A percentile compares a stretch with the other conserved stretches of the same genome.
These are phyloP conservation scores for Siniperca obscura DNA, from an alignment of 2,797 vertebrate genomes.

Conservation along the genomic window DNA sequence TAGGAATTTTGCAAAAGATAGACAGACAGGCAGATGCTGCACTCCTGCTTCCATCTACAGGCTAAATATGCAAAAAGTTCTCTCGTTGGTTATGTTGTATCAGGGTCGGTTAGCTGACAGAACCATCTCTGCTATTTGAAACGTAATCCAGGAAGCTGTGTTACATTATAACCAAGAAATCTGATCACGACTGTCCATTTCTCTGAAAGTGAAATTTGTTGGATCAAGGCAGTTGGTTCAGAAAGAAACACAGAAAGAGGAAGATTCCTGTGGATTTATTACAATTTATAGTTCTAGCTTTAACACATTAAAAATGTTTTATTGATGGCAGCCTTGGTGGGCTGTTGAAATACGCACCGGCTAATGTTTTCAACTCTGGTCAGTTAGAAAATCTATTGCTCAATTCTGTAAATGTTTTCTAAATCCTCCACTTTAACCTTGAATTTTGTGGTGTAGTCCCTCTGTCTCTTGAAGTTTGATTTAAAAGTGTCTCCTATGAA, in stretches of 20 bases:
- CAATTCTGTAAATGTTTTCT: conserved; percentile 41
- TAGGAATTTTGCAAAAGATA: conserved; percentile 13
- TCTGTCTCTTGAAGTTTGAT: conserved; percentile 67
- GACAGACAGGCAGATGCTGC: conserved; percentile 16
- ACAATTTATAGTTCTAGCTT: conserved; percentile 38
- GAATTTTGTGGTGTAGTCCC: conserved; percentile 51
- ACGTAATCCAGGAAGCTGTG: conserved; percentile 50
- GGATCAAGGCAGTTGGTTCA: conserved; percentile 15
- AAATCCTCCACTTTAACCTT: conserved; percentile 50
- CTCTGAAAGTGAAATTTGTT: conserved; percentile 30
- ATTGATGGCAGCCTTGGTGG: conserved; percentile 37
- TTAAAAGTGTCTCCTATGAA: conserved; percentile 72
- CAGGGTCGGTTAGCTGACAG: neutral
- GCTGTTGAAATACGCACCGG: conserved; percentile 41
- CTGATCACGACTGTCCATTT: conserved; percentile 21
- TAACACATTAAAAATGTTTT: conserved; percentile 53
- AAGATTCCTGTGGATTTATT: conserved; percentile 45
- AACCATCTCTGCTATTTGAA: conserved; percentile 48
- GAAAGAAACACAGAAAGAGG: conserved; percentile 28
- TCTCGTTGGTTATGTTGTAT: neutral
- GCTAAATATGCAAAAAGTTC: conserved; percentile 24
- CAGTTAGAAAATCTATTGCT: conserved; percentile 38
- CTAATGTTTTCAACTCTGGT: conserved; percentile 45
- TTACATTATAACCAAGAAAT: conserved; percentile 57
- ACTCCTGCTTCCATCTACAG: conserved; percentile 42